These are phyloP conservation scores for Meandrusa payeni DNA, from an alignment of 2,888 invertebrate genomes.

Conservation along the genomic window DNA sequence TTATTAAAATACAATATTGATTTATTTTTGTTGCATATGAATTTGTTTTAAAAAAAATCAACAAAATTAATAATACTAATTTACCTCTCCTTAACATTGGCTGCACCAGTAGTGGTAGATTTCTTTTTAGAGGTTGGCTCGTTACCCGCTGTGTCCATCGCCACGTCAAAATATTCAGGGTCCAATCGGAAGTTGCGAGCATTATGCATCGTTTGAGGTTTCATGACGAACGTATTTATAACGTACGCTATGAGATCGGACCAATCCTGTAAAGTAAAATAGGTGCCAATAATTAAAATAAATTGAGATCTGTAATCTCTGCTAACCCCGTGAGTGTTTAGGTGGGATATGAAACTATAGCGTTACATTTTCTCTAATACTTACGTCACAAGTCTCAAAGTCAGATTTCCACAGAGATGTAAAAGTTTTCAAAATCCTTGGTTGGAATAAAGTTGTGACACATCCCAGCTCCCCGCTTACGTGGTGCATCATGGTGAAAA, in stretches of 20 bases:
- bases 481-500: constrained; percentile 94
- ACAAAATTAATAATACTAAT: constrained; percentile 10
- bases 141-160: constrained; percentile 15
- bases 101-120: constrained; percentile 24
- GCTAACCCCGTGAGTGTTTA: too few species aligned
- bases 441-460: constrained; percentile 86
- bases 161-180: constrained; percentile 42
- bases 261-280: constrained; percentile 84
- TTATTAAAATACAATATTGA: too few species aligned
- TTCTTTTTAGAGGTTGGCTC: constrained; percentile 26
- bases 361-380: too few species aligned
- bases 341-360: too few species aligned
- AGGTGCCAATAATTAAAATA: too few species aligned
- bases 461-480: constrained; percentile 87
- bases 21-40: too few species aligned
- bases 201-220: constrained; percentile 47
- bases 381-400: constrained; percentile 87
- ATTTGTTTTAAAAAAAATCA: too few species aligned
- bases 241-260: constrained; percentile 90
- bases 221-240: constrained; percentile 88
- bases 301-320: too few species aligned
- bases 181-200: constrained; percentile 65
- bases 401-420: constrained; percentile 88
- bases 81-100: constrained; percentile 35
- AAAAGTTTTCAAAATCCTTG: constrained; percentile 87